A percentile compares a stretch with the other conserved stretches of the same genome.
Conservation (phyloP, 2,797 vertebrate genomes). For the Avahi laniger region DNA sequence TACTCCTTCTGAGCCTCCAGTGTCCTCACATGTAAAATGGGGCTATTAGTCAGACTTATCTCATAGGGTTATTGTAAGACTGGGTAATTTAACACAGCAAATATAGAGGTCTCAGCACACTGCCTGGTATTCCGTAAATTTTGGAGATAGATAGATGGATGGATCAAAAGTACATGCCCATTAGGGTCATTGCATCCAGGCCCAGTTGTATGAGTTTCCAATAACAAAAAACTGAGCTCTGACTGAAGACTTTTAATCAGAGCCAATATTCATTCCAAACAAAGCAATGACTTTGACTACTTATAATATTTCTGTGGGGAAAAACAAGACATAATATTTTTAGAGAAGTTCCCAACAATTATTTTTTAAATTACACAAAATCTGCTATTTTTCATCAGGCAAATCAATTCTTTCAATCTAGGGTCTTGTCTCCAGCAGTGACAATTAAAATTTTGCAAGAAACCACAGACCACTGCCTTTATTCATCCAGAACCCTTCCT, state of each 20-base stretch:
- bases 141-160: not conserved
- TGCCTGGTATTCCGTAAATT: not conserved
- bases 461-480: not conserved
- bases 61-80: not conserved
- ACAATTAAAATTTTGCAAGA: constrained; percentile 33
- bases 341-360: constrained; percentile 35
- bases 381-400: constrained; percentile 40
- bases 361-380: constrained; percentile 55
- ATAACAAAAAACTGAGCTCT: not conserved
- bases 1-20: not conserved
- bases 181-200: not conserved
- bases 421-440: not conserved
- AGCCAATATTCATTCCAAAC: constrained; percentile 34
- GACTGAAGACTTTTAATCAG: not conserved
- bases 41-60: not conserved
- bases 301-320: constrained; percentile 12
- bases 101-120: not conserved
- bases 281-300: not conserved
- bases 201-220: not conserved
- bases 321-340: constrained; percentile 36
- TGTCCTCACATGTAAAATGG: not conserved
- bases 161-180: not conserved
- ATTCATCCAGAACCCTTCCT: constrained; percentile 26
- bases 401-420: not conserved
- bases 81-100: not conserved